Base-by-base conservation (phyloP, 1,140 invertebrate species). In the Drosophila athabasca region DNA sequence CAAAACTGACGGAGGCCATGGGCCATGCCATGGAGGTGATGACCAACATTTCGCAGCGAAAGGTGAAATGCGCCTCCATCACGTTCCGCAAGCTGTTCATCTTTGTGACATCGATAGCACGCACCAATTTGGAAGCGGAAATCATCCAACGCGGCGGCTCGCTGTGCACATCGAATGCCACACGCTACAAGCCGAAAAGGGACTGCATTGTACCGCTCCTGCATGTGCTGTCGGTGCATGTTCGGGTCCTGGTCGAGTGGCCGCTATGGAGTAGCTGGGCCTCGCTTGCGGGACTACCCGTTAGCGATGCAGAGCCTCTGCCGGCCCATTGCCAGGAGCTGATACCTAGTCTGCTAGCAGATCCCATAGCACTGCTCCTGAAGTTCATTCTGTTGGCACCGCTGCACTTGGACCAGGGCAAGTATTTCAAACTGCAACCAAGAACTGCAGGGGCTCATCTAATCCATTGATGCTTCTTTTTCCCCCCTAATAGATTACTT, bases 61-160 rank as follows among this genome's bases (percentile, higher is more conserved):
- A 92, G 59, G 80, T 76, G 22, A 92, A 92, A 50, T 84, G 81
- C 29, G 61, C 83, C 13, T 94, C 94, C 17, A 94, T 95, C 58
- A 94, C 94, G 82, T 94, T 94, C 50, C 95, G 97, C 80, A 96
- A 95, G 90, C 93, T 98, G 31, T 96, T 98, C 81, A 93, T 97
- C 41, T 98, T 98, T 92, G 95, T 98, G 22, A 96, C 95, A 68
- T 98, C 97, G 19, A 96, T 99, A 44, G 97, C 97, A 17, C 94
- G 98, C 72, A 98, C 97, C 26, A 98, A 99, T 93, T 93, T 99
- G 43, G 97, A 99, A 93, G 94, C 98, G 53, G 97, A 99, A 93
- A 93, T 99, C 43, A 95, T 97, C 39, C 96, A 97, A 89, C 94
- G 96, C 43, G 96, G 95, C 39, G 97, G 96, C n/a, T 94, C 94